A percentile compares a stretch with the other conserved stretches of the same genome.
Conservation (phyloP, 2,888 invertebrate genomes). For the Schrankia costaestrigalis region DNA sequence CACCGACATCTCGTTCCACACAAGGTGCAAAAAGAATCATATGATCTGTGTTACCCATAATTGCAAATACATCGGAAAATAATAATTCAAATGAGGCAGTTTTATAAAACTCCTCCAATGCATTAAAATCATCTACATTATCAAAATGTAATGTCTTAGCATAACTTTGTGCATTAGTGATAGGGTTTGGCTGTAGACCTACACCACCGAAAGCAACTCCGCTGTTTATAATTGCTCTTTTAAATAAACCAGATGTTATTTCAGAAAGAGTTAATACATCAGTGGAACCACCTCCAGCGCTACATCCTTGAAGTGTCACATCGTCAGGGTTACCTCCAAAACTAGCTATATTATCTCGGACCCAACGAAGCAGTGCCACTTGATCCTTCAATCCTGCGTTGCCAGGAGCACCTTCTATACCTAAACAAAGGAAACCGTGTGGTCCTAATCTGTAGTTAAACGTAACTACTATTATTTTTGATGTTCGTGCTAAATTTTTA, state of each 20-base stretch:
- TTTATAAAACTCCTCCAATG: conserved; percentile 29
- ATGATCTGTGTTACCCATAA: background rate
- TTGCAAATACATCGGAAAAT: background rate
- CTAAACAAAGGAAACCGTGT: conserved; percentile 45
- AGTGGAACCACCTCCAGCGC: conserved; percentile 44
- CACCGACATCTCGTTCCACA: conserved; percentile 35
- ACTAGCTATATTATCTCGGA: conserved; percentile 44
- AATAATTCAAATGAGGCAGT: conserved; percentile 1
- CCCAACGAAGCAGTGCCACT: conserved; percentile 49
- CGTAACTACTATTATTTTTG: conserved; percentile 21
- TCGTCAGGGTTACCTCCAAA: conserved; percentile 54
- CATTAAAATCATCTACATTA: conserved; percentile 31
- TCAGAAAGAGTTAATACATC: conserved; percentile 43
- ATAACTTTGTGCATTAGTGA: conserved; percentile 36
- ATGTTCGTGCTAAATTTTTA: conserved; percentile 8
- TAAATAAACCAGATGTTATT: conserved; percentile 36
- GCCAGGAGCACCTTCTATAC: conserved; percentile 44
- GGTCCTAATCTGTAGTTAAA: conserved; percentile 47
- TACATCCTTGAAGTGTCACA: conserved; percentile 44
- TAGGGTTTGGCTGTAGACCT: conserved; percentile 39
- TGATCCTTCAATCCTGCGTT: conserved; percentile 58
- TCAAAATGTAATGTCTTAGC: conserved; percentile 33
- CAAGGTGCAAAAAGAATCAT: conserved; percentile 32
- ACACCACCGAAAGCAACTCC: conserved; percentile 32
- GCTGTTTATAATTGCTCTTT: conserved; percentile 44